Evolutionary conservation across 2,888 invertebrate genomes (phyloP), one percentile per base, ranked within the genome.

Genomic region (Ectobius pallidus): DNA sequence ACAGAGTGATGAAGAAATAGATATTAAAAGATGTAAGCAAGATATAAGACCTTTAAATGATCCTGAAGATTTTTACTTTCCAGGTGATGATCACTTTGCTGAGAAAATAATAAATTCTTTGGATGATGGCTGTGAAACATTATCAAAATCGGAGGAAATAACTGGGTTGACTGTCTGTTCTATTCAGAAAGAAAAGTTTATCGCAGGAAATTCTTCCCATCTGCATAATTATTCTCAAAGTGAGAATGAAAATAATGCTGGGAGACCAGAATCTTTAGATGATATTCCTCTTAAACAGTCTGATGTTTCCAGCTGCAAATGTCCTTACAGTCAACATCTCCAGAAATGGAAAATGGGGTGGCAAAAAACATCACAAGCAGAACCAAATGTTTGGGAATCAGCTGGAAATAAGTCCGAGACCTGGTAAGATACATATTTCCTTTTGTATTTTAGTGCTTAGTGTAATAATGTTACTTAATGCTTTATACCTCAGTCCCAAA

Each of bases 41-140:
- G 70, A 49, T 20, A 62, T 42, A 22, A 18, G 30, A 16, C 14
- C 65, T 4, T 32, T 61, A 18, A 42, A 49, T 63, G 77, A 77
- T 65, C 73, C 75, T 9, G 78, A 78, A 52, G 78, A 80, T 44
- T 79, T 81, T 71, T 80, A 77, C 75, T 81, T 81, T 63, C 80
- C 81, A 2, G 82, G 77, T 11, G 79, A 79, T 75, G 78, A 79
- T 11, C 71, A 75, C 30, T 69, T 76, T 25, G 74, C 74, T 9
- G 69, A 72, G 18, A 74, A 74, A 30, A 52, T 75, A 14, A 32
- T 49, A 11, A 71, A 68, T 62, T 27, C 61, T 61, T 14, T 39
- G 63, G 42, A 63, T 1, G 63, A 63, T 18, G 25, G 42, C 39
- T 20, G 11, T 62, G 62, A 62, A 62, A 6, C 16, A 18, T 11